These are phyloP conservation scores for Arctopsyche grandis DNA, from an alignment of 1,140 invertebrate species.

Conservation along the genomic window DNA sequence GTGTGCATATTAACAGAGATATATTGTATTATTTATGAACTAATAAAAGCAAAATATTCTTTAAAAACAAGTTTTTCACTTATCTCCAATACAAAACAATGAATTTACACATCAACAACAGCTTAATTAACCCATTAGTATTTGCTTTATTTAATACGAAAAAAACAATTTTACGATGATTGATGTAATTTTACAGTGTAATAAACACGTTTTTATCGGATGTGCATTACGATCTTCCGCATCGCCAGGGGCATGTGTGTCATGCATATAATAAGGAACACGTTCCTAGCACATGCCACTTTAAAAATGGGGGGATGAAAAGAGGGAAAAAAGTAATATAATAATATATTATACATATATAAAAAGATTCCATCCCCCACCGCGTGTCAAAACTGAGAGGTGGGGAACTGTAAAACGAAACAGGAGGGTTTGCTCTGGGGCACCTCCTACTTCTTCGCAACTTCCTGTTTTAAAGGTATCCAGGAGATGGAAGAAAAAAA, in stretches of 20 bases:
- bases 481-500: conserved; percentile 26
- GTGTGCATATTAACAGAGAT: conserved; percentile 20
- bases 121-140: neutral
- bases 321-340: conserved; percentile 8
- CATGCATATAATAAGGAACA: conserved; percentile 47
- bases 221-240: neutral
- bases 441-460: conserved; percentile 9
- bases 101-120: no score
- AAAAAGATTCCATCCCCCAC: neutral
- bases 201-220: conserved; percentile 24
- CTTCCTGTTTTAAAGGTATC: conserved; percentile 49
- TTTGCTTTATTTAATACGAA: neutral
- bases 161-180: neutral
- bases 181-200: neutral
- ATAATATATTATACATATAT: neutral
- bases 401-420: conserved; percentile 4
- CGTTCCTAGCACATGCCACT: conserved; percentile 47
- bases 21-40: conserved; percentile 43
- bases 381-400: conserved; percentile 1
- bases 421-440: conserved; percentile 1
- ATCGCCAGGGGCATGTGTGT: neutral
- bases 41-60: conserved; percentile 40
- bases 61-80: conserved; percentile 13
- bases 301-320: conserved; percentile 10
- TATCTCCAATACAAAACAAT: no score